Evolutionary conservation across 2,797 vertebrate species (phyloP).

Genomic region (Rhabdophis nuchalis): DNA sequence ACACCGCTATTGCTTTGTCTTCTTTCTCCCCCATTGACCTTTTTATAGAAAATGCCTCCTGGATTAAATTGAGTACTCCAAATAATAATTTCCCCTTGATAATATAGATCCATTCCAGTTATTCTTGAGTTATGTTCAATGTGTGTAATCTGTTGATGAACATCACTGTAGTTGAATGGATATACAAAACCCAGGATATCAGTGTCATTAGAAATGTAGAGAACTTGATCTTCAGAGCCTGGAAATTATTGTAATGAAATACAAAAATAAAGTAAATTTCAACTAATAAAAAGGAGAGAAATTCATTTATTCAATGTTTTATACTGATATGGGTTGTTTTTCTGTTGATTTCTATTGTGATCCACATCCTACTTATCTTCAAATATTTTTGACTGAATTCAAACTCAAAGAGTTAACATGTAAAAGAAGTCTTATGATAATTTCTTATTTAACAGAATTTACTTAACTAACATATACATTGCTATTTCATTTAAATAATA

Average conservation of each 20-base stretch:
- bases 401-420: background rate
- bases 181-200: constrained; percentile 99
- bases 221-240: constrained; percentile 98
- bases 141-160: constrained; percentile 91
- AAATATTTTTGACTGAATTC: background rate
- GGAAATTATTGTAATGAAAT: constrained; percentile 76
- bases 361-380: background rate
- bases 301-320: constrained; percentile 52
- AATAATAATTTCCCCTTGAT: constrained; percentile 94
- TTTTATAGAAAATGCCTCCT: constrained; percentile 97
- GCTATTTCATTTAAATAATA: background rate
- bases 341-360: background rate
- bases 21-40: constrained; percentile 82
- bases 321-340: constrained; percentile 25
- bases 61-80: constrained; percentile 99
- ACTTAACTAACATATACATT: background rate
- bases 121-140: constrained; percentile 97
- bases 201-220: constrained; percentile 99
- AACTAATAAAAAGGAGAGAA: constrained; percentile 59
- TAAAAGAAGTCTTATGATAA: background rate
- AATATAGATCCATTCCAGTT: constrained; percentile 93
- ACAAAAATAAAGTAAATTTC: constrained; percentile 76
- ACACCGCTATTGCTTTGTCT: constrained; percentile 86
- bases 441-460: background rate
- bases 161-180: constrained; percentile 96